Base-by-base conservation (phyloP, 2,797 vertebrate genomes). In the Eulemur mongoz region DNA sequence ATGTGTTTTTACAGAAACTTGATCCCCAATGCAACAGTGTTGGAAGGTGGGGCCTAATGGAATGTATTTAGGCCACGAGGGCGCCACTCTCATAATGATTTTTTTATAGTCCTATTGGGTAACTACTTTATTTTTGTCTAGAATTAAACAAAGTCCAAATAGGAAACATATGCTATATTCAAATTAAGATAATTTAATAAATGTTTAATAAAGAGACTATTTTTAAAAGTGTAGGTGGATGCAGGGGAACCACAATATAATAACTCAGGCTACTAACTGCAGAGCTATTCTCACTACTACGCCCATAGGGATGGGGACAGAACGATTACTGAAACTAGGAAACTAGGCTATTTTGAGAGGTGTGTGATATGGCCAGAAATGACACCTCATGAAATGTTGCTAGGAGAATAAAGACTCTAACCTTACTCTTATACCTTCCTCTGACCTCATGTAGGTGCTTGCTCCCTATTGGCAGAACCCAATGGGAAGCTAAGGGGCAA, bases 161-260 rank as follows among this genome's bases (percentile, higher is more conserved):
- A 78, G 23, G 50, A 94, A 85, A 88, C 5, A 67, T 22, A 50
- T 92, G 72, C 2, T 14, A 25, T 12, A 73, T 2, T 59, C 30
- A 61, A 57, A 76, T 63, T 82, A 65, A 84, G 30, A 69, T 72
- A 82, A 93, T 91, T 93, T 35, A 86, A 82, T 11, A 89, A 57
- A 52, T 72, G 14, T 72, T 54, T 73, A 92, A 67, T 75, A 40
- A 93, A 84, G n/a, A 7, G 5, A 17, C n/a, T 91, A 69, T 63
- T 93, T 82, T 80, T 5, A 38, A 11, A 73, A 25, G 17, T 38
- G 5, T 38, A 43, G 4, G 43, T 59, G n/a, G 23, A 50, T 40
- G 12, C 11, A 45, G 6, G 10, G 3, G 15, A 63, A 52, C 22
- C 38, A 48, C 3, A 45, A 84, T 30, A 7, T n/a, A 48, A 20